Base-by-base conservation (phyloP, 2,888 invertebrate genomes). In the Invenusta paracnida region DNA sequence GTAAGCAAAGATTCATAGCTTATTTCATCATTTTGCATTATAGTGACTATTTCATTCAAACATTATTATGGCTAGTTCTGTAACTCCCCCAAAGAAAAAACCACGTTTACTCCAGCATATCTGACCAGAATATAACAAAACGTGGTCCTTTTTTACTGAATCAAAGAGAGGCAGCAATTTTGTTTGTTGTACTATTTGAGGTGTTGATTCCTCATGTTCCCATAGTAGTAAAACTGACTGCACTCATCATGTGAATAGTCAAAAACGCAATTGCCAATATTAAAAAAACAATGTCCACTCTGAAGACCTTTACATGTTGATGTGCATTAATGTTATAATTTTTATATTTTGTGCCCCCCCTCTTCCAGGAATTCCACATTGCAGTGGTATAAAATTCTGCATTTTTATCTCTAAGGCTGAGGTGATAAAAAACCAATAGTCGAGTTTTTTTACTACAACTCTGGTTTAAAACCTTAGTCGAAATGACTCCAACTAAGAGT, bases 81-180 rank as follows among this genome's bases (percentile, higher is more conserved):
- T 25, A 73, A 73, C 27, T 23, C 73, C 73, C 5, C 73, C 73
- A 73, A 73, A 73, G 73, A 73, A 73, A 73, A 73, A 73, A 73
- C 27, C 73, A 73, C 73, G 73, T 73, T 73, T 73, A 73, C 23
- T 73, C 27, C 73, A 73, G 27, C 73, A 73, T 73, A 13, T 13
- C 27, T 23, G 73, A 25, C 73, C 73, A 73, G 11, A 73, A 13
- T 73, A 73, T 73, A 25, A 13, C 27, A 73, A 73, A 23, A 73
- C 73, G 17, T 73, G 73, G 73, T 73, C 73, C 73, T 73, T 73
- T 25, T 73, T 73, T 73, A 73, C 73, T 73, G 73, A 73, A 73
- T 73, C 73, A 73, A 73, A 73, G 73, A 73, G 73, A 25, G 73
- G 73, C 73, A 73, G 73, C 27, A 73, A 13, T n/a, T 73, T 73